A percentile compares a stretch with the other conserved stretches of the same genome.
These are phyloP conservation scores for Oplegnathus fasciatus DNA, from an alignment of 2,113 vertebrate species.

Conservation along the genomic window DNA sequence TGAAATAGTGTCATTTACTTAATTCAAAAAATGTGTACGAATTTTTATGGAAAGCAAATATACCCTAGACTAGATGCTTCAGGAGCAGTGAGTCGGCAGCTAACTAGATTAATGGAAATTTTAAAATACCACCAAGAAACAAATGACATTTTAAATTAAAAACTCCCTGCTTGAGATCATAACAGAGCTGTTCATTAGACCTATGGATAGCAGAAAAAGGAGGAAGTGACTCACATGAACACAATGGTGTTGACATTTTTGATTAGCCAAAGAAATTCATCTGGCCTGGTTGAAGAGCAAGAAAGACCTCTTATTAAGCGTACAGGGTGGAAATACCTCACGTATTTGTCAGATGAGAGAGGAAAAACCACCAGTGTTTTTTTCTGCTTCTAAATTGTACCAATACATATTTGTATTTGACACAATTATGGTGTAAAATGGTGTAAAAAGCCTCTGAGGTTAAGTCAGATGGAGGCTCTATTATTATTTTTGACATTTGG, in stretches of 20 bases:
- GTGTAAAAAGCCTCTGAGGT: not conserved
- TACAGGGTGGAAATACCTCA: not conserved
- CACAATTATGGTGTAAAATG: slow-evolving; percentile 1
- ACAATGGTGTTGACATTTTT: slow-evolving; percentile 13
- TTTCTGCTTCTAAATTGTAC: not conserved
- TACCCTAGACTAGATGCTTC: not conserved
- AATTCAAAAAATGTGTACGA: too few relatives aligned
- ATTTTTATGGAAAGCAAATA: not conserved
- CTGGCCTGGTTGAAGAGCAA: not conserved
- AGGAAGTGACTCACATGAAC: slow-evolving; percentile 42
- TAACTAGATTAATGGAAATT: not conserved
- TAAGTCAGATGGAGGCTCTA: not conserved
- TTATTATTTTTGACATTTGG: not conserved
- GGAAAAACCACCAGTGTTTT: not conserved
- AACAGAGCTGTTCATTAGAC: not conserved
- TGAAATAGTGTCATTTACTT: not conserved
- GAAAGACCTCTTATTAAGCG: not conserved
- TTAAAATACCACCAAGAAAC: not conserved
- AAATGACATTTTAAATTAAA: not conserved
- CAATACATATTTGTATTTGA: not conserved
- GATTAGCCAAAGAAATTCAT: slow-evolving; percentile 19
- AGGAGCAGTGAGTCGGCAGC: not conserved
- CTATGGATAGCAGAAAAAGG: not conserved
- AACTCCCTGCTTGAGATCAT: slow-evolving; percentile 10
- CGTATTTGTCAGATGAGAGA: not conserved